These are phyloP conservation scores for Pangasius djambal DNA, from an alignment of 2,797 vertebrate genomes.

Conservation along the genomic window DNA sequence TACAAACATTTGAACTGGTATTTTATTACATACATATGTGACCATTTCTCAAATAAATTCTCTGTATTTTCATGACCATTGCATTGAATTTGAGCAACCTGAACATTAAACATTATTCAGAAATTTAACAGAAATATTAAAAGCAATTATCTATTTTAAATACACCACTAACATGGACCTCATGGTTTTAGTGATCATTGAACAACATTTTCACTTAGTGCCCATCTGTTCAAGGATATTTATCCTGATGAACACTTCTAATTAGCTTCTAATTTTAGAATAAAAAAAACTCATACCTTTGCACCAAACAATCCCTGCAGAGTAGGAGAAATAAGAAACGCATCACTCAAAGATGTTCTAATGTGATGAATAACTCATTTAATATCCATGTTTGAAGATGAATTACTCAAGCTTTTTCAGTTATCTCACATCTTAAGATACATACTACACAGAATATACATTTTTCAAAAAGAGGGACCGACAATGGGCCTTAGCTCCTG, in stretches of 20 bases:
- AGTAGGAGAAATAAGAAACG: constrained; percentile 55
- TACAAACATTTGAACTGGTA: neutral
- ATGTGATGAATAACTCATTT: constrained; percentile 16
- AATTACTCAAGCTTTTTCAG: neutral
- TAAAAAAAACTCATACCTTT: constrained; percentile 73
- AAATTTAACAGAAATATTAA: neutral
- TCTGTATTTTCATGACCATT: neutral
- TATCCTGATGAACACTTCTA: neutral
- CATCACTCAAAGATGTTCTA: neutral
- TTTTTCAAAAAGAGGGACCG: neutral
- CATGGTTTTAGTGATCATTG: neutral
- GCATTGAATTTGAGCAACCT: neutral
- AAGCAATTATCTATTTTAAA: neutral
- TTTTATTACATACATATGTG: neutral
- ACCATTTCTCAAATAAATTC: neutral
- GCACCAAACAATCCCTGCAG: constrained; percentile 81
- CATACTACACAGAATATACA: neutral
- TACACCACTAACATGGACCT: neutral
- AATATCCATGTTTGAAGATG: constrained; percentile 50
- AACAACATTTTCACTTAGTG: neutral
- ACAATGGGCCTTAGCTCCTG: neutral
- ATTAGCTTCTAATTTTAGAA: neutral
- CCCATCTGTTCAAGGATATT: neutral
- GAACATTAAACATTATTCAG: neutral
- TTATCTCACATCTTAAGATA: neutral